These are phyloP conservation scores for Rhea americana DNA, from an alignment of 2,113 vertebrate species.

Conservation along the genomic window DNA sequence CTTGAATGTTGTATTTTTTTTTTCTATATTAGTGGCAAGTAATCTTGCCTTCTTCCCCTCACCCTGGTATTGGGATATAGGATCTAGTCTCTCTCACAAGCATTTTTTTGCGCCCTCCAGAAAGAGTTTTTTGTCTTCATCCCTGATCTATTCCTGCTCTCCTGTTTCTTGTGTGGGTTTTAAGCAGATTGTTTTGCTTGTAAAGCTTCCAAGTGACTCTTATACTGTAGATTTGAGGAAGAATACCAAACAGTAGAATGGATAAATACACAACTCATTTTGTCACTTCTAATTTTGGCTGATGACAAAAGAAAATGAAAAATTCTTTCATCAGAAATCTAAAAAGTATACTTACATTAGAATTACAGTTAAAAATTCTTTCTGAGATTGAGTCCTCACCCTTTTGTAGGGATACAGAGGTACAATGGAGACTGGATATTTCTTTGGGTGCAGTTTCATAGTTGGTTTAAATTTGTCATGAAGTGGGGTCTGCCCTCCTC, in stretches of 20 bases:
- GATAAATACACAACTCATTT: constrained; percentile 21
- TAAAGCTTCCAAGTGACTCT: constrained; percentile 52
- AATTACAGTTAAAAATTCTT: not conserved
- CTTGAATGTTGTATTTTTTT: not conserved
- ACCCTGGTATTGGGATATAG: not conserved
- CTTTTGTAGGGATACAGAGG: not conserved
- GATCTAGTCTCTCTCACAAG: not conserved
- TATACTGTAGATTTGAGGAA: not conserved
- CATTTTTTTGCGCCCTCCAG: constrained; percentile 1
- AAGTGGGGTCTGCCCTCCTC: not conserved
- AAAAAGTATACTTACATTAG: not conserved
- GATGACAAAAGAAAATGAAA: not conserved
- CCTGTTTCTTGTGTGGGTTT: constrained; percentile 35
- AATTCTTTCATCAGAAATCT: not conserved
- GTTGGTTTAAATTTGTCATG: not conserved
- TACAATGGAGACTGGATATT: not conserved
- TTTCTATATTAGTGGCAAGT: not conserved
- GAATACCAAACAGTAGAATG: constrained; percentile 15
- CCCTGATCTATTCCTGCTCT: not conserved
- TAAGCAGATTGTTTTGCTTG: constrained; percentile 63
- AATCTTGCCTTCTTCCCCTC: not conserved
- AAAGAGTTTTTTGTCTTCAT: constrained; percentile 6
- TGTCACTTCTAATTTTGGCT: constrained; percentile 35
- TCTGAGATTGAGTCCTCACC: not conserved
- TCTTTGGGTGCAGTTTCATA: not conserved